Conservation (phyloP, 2,888 invertebrate genomes). For the Epinotia demarniana region DNA sequence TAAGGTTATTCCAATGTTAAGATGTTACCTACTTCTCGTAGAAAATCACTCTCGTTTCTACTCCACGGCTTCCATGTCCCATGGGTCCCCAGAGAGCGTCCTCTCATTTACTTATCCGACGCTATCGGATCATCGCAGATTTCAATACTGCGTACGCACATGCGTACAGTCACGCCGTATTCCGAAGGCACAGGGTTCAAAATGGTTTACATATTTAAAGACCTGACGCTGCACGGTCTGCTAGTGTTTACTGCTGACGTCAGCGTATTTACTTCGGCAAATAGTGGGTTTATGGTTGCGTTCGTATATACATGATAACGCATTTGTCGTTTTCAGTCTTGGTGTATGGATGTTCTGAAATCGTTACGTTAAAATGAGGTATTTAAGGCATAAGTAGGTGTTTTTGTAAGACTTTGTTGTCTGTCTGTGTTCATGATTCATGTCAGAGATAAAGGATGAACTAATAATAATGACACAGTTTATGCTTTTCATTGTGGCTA, state of each 20-base stretch:
- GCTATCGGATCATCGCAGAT: constrained; percentile 68
- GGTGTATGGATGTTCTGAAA: not conserved
- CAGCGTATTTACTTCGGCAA: constrained; percentile 4
- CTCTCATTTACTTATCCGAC: constrained; percentile 77
- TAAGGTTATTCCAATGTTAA: not conserved
- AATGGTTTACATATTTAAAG: constrained; percentile 1
- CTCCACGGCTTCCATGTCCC: constrained; percentile 51
- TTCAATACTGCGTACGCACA: constrained; percentile 50
- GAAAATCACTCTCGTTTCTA: constrained; percentile 13
- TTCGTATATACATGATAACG: not conserved
- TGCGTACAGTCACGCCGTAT: constrained; percentile 7
- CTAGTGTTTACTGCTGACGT: constrained; percentile 3
- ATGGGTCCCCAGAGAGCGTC: constrained; percentile 66
- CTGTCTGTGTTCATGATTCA: too few species aligned
- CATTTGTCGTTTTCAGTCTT: not conserved
- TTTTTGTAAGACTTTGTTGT: too few species aligned
- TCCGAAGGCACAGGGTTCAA: not conserved
- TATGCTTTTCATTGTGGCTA: too few species aligned
- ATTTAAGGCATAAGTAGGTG: too few species aligned
- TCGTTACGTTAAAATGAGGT: too few species aligned
- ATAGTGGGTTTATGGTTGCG: not conserved
- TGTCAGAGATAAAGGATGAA: too few species aligned
- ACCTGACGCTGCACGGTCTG: not conserved
- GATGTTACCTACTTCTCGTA: not conserved
- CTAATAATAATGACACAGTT: too few species aligned